Evolutionary conservation across 1,140 invertebrate species (phyloP).

Genomic region (Zaprionus davidi): DNA sequence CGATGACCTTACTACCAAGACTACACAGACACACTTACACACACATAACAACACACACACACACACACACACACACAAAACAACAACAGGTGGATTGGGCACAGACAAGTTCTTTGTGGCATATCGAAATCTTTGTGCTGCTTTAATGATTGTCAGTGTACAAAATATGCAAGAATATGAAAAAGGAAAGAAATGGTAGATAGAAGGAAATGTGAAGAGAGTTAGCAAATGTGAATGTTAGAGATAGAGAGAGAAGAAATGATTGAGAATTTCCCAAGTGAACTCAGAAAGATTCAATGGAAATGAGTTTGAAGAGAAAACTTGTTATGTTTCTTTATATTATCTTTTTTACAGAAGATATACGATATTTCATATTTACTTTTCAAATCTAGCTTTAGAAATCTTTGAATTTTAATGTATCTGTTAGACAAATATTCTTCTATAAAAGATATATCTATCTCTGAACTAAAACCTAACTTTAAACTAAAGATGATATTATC

Average conservation of each 20-base stretch:
- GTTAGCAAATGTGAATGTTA: not conserved
- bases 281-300: too few species aligned
- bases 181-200: not conserved
- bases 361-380: too few species aligned
- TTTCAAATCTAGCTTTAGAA: not conserved
- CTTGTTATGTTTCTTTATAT: too few species aligned
- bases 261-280: too few species aligned
- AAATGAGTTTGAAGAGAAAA: too few species aligned
- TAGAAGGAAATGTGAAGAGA: too few species aligned
- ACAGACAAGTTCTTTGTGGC: slow-evolving; percentile 17
- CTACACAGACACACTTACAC: not conserved
- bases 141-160: not conserved
- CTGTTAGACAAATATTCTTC: not conserved
- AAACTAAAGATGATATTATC: not conserved
- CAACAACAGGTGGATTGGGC: slow-evolving; percentile 47
- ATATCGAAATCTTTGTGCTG: slow-evolving; percentile 5
- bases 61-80: slow-evolving; percentile 11
- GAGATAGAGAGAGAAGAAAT: not conserved
- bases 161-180: not conserved
- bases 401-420: not conserved
- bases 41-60: not conserved
- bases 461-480: not conserved
- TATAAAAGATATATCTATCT: not conserved
- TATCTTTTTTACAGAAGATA: too few species aligned
- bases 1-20: slow-evolving; percentile 42